A percentile compares a stretch with the other conserved stretches of the same genome.
These are phyloP conservation scores for Syngnathoides biaculeatus DNA, from an alignment of 2,113 vertebrate species.

Conservation along the genomic window DNA sequence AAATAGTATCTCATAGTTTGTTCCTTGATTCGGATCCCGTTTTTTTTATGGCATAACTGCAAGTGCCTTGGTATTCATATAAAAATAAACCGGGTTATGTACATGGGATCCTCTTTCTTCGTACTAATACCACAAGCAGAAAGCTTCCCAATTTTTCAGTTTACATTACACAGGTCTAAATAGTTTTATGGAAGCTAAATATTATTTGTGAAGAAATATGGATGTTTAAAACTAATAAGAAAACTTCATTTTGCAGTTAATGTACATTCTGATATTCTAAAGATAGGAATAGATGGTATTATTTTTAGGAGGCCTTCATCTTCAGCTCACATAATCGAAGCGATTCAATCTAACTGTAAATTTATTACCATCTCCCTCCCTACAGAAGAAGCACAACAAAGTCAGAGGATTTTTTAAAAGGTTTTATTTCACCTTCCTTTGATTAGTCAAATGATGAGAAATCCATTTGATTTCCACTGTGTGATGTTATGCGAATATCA, in stretches of 20 bases:
- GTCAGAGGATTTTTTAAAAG: slow-evolving; percentile 66
- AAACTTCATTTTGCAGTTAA: slow-evolving; percentile 51
- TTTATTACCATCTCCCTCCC: slow-evolving; percentile 48
- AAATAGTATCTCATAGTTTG: not conserved
- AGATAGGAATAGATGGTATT: slow-evolving; percentile 29
- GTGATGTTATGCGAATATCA: slow-evolving; percentile 69
- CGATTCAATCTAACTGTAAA: slow-evolving; percentile 49
- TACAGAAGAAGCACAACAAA: slow-evolving; percentile 46
- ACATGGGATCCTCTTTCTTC: not conserved
- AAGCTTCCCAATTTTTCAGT: slow-evolving; percentile 30
- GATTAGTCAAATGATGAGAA: slow-evolving; percentile 71
- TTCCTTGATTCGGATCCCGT: too few relatives aligned
- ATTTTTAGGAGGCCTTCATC: slow-evolving; percentile 49
- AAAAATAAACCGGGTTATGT: not conserved
- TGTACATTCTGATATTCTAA: slow-evolving; percentile 45
- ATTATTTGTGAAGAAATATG: slow-evolving; percentile 45
- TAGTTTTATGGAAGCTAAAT: slow-evolving; percentile 36
- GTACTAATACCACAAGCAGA: slow-evolving; percentile 2
- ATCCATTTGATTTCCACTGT: slow-evolving; percentile 61
- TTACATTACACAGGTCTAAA: slow-evolving; percentile 22
- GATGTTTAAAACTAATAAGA: slow-evolving; percentile 54
- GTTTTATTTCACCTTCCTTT: slow-evolving; percentile 63
- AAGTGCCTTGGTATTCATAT: too few relatives aligned
- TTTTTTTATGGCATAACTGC: too few relatives aligned
- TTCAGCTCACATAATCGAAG: slow-evolving; percentile 59